Evolutionary conservation across 1,140 invertebrate genomes (phyloP).

Genomic region (Drosophila pseudoananassae): DNA sequence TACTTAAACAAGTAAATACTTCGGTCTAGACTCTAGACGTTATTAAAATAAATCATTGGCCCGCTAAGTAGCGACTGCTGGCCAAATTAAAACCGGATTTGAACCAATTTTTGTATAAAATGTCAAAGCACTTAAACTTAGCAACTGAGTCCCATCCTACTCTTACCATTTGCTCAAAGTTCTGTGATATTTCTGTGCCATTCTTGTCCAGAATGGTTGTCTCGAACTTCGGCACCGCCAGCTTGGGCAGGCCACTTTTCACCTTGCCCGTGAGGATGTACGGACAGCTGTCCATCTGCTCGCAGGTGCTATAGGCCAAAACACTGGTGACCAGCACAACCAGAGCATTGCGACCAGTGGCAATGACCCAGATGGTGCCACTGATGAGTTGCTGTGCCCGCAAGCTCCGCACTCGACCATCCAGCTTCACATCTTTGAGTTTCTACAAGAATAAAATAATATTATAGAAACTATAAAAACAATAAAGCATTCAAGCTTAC

Average conservation of each 20-base stretch:
- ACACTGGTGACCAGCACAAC: constrained; percentile 88
- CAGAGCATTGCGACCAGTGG: constrained; percentile 91
- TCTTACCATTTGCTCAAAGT: constrained; percentile 85
- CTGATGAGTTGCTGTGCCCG: constrained; percentile 81
- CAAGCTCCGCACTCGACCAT: constrained; percentile 30
- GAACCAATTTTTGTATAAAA: background rate
- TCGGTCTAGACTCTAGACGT: too few relatives aligned
- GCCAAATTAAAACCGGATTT: background rate
- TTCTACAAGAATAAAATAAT: constrained; percentile 85
- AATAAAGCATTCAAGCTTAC: constrained; percentile 84
- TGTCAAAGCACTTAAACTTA: background rate
- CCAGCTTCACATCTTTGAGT: constrained; percentile 87
- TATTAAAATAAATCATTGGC: background rate
- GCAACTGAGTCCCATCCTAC: background rate
- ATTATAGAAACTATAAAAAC: background rate
- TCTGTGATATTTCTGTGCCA: constrained; percentile 73
- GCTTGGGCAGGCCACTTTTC: constrained; percentile 86
- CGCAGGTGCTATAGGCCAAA: constrained; percentile 86
- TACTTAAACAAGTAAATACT: too few relatives aligned
- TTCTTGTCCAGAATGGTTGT: constrained; percentile 86
- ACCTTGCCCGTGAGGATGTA: constrained; percentile 89
- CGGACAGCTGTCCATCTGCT: constrained; percentile 84
- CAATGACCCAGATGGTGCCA: constrained; percentile 89
- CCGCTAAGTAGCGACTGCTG: background rate
- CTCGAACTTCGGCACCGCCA: constrained; percentile 87